phyloP scores from a whole-genome alignment of 2,797 vertebrate species.

The Darevskia nairensis region DNA sequence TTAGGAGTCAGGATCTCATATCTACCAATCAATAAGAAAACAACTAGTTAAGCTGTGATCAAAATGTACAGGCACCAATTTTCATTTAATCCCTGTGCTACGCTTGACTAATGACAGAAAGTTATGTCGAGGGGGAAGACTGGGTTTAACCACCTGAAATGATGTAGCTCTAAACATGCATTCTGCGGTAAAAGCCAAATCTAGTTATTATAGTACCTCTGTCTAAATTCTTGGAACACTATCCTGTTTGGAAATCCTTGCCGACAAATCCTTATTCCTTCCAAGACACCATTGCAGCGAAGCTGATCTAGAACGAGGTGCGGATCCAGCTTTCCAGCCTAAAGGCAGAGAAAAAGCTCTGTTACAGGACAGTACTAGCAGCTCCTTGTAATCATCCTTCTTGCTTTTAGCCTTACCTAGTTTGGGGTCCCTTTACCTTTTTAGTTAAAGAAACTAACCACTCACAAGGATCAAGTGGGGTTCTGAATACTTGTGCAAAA shows the following conservation, averaged over 20 bases:
- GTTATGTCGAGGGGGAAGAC: background rate
- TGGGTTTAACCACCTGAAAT: background rate
- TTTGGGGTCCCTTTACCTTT: too few species aligned
- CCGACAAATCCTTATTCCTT: slow-evolving; percentile 96
- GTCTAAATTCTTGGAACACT: slow-evolving; percentile 97
- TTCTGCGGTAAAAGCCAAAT: background rate
- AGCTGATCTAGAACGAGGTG: slow-evolving; percentile 96
- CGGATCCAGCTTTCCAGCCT: slow-evolving; percentile 96
- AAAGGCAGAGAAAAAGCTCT: slow-evolving; percentile 35
- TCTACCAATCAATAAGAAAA: slow-evolving; percentile 76
- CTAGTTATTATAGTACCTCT: slow-evolving; percentile 81
- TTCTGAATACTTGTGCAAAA: background rate
- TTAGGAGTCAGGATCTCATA: slow-evolving; percentile 98
- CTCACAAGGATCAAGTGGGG: background rate
- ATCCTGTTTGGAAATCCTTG: slow-evolving; percentile 99
- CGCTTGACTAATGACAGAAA: background rate
- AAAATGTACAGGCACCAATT: background rate
- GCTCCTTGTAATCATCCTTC: background rate
- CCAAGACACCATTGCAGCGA: slow-evolving; percentile 94
- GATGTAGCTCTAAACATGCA: background rate
- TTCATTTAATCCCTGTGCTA: background rate
- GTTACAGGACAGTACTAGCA: rapidly evolving
- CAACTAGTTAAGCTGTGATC: background rate
- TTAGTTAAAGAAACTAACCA: background rate
- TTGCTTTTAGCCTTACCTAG: background rate